Base-by-base conservation (phyloP, 2,888 invertebrate species). In the Pogonocherus hispidulus region DNA sequence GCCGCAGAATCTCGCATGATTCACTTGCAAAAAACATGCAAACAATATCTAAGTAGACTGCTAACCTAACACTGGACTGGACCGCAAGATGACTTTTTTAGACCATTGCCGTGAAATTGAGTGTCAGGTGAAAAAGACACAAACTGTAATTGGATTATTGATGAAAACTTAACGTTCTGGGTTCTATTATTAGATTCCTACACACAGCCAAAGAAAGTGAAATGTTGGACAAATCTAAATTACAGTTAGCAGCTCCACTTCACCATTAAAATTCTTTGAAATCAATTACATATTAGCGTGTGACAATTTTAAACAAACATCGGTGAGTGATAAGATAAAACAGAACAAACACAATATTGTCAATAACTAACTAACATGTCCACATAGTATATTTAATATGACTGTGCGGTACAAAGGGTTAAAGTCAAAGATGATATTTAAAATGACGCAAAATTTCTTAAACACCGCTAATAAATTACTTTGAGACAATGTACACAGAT, bases 1-100 rank as follows among this genome's bases (percentile, higher is more conserved):
- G 78, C 70, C 70, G 70, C 60, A 63, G 66, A 69, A 69, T 69
- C 64, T 75, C 74, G 78, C 75, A 78, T 77, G 78, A 78, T 73
- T 78, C 78, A 76, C 70, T 65, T 66, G 63, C 67, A 72, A 72
- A 72, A 73, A 59, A 51, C 5, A 54, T 16, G 14, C 9, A 44
- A 72, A 66, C 67, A 69, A 74, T 72, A 74, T 71, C 72, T 74
- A 72, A 72, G 74, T 70, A 71, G 68, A 19, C 19, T 51, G 47
- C 22, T n/a, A 16, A n/a, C 41, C 27, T 27, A 64, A 69, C 46
- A 63, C 57, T 54, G 47, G 57, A 27, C n/a, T 44, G 5, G 27
- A 35, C 59, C 59, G 59, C 47, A 22, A 67, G 59, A 52, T 67
- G 37, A 46, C 49, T 57, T 52, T 63, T 66, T 23, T 22, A 54